Evolutionary conservation across 1,140 invertebrate genomes (phyloP).

Genomic region (Polypedilum pembai): DNA sequence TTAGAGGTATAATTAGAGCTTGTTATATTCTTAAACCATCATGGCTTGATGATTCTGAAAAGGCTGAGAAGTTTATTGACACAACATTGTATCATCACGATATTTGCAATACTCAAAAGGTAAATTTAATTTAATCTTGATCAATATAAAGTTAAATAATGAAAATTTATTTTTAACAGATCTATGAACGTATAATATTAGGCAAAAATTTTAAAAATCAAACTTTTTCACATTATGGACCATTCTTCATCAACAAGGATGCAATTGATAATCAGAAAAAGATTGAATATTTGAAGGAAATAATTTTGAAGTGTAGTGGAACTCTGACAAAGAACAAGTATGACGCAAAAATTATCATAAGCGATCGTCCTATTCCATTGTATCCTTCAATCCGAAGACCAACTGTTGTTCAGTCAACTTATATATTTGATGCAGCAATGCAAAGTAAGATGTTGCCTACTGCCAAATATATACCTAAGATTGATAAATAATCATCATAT

Average conservation of each 20-base stretch:
- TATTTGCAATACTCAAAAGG: constrained; percentile 45
- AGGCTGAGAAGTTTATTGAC: constrained; percentile 45
- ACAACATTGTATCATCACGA: constrained; percentile 48
- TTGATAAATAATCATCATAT: not conserved
- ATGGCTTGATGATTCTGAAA: constrained; percentile 47
- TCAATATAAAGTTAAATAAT: constrained; percentile 30
- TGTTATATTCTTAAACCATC: constrained; percentile 49
- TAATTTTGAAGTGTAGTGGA: constrained; percentile 46
- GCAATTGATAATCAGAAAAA: constrained; percentile 33
- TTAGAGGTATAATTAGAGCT: constrained; percentile 48
- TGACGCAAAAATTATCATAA: constrained; percentile 46
- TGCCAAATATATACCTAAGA: not conserved
- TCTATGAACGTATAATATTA: constrained; percentile 46
- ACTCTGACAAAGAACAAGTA: constrained; percentile 39
- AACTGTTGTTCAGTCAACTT: not conserved
- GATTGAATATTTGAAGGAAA: constrained; percentile 43
- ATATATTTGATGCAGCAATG: not conserved
- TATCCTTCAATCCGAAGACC: not conserved
- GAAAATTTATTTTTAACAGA: constrained; percentile 43
- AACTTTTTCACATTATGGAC: constrained; percentile 44
- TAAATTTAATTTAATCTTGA: constrained; percentile 42
- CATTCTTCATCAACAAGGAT: constrained; percentile 44
- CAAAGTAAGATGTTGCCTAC: not conserved
- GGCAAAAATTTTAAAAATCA: constrained; percentile 45
- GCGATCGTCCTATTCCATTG: constrained; percentile 33